A percentile compares a stretch with the other conserved stretches of the same genome.
These are phyloP conservation scores for Eugnorisma glareosa DNA, from an alignment of 2,888 invertebrate species.

Conservation along the genomic window DNA sequence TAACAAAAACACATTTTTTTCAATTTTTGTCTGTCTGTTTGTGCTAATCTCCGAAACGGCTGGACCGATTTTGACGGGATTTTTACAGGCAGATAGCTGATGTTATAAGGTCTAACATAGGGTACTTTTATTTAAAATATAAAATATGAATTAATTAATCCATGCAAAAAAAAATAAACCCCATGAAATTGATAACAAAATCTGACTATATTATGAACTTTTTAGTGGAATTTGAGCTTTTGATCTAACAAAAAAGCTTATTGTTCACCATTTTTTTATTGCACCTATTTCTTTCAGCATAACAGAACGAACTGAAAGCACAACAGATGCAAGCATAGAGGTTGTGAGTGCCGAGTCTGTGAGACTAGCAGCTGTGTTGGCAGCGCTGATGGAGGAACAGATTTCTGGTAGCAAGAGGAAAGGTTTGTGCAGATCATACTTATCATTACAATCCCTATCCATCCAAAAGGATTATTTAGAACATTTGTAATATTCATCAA, in stretches of 20 bases:
- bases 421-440: slow-evolving; percentile 73
- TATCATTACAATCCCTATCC: too few species aligned
- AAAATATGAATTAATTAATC: too few species aligned
- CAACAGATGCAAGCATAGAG: slow-evolving; percentile 83
- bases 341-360: slow-evolving; percentile 86
- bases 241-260: background rate
- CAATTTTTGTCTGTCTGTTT: too few species aligned
- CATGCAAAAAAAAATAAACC: too few species aligned
- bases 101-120: too few species aligned
- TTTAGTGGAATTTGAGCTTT: background rate
- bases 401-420: slow-evolving; percentile 81
- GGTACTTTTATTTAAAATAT: too few species aligned
- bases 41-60: too few species aligned
- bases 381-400: slow-evolving; percentile 86
- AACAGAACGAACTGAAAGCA: slow-evolving; percentile 81
- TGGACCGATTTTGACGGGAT: too few species aligned
- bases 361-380: slow-evolving; percentile 82
- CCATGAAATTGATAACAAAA: too few species aligned
- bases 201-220: too few species aligned
- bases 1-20: too few species aligned
- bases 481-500: background rate
- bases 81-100: too few species aligned
- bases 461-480: background rate
- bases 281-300: slow-evolving; percentile 73
- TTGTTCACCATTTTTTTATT: background rate